Evolutionary conservation across 2,797 vertebrate species (phyloP).

Genomic region (Lates japonicus): DNA sequence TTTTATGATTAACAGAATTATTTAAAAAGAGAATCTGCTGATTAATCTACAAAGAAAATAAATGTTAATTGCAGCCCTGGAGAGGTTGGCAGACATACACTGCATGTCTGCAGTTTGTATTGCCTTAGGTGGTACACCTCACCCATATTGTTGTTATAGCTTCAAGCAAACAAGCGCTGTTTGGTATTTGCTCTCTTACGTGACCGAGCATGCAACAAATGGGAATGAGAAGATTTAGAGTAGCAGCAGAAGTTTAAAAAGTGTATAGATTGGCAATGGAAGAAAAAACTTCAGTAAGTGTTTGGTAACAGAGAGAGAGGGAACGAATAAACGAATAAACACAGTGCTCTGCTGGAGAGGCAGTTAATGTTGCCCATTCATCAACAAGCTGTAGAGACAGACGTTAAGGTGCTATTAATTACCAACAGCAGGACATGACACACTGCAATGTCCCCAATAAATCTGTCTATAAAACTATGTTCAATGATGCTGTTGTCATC

Average conservation of each 20-base stretch:
- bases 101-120: background rate
- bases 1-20: background rate
- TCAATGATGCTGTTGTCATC: background rate
- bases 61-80: background rate
- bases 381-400: constrained; percentile 7
- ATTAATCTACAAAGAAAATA: background rate
- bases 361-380: constrained; percentile 10
- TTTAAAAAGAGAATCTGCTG: background rate
- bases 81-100: background rate
- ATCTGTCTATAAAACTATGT: background rate
- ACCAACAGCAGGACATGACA: background rate
- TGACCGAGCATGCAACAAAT: background rate
- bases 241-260: background rate
- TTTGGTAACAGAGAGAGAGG: constrained; percentile 4
- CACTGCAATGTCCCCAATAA: background rate
- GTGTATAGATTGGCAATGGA: background rate
- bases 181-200: constrained; percentile 4
- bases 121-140: background rate
- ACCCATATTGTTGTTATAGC: background rate
- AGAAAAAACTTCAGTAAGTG: background rate
- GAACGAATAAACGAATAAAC: constrained; percentile 53
- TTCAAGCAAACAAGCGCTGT: background rate
- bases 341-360: constrained; percentile 29
- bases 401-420: constrained; percentile 16
- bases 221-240: background rate